Base-by-base conservation (phyloP, 2,888 invertebrate species). In the Eupithecia subumbrata region DNA sequence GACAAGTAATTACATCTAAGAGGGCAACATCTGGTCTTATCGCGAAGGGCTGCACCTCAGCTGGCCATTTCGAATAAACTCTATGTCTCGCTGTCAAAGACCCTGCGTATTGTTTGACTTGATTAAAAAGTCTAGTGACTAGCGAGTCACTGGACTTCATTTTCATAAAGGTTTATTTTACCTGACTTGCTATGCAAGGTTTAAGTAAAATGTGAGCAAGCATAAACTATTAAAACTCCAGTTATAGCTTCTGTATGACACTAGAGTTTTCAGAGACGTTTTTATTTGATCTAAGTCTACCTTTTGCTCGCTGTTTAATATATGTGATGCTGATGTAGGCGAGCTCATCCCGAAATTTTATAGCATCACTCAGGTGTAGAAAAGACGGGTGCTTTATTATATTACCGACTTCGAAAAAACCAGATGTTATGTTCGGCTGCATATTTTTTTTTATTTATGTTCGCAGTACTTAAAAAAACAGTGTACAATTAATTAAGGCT, bases 21-120 rank as follows among this genome's bases (percentile, higher is more conserved):
- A 82, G 83, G 84, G 90, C 87, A 91, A 90, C 94, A 94, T 94
- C 94, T 94, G 94, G 88, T 84, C 86, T 92, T 94, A 94, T 94
- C 95, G 86, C 84, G 84, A 89, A 90, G 91, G 92, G 91, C 87
- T 92, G 92, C 92, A 93, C 92, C 92, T 92, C 91, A 88, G 83
- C 84, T 84, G 82, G 81, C 85, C 82, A 77, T 79, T 81, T 79
- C 81, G 78, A 72, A 70, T 52, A 69, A 75, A 69, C 48, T 69
- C 69, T 18, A 40, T 67, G 60, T 45, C 68, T 68, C 40, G 34
- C 34, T 60, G 60, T 18, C 68, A 45, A 68, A 68, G 68, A 45
- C 66, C 11, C 66, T 12, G 68, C 52, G 12, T 25, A 60, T 52
- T 37, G 66, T 76, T 71, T 69, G 64, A 73, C 72, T 75, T 77